Conservation (phyloP, 2,888 invertebrate species). For the Lasius fuliginosus region DNA sequence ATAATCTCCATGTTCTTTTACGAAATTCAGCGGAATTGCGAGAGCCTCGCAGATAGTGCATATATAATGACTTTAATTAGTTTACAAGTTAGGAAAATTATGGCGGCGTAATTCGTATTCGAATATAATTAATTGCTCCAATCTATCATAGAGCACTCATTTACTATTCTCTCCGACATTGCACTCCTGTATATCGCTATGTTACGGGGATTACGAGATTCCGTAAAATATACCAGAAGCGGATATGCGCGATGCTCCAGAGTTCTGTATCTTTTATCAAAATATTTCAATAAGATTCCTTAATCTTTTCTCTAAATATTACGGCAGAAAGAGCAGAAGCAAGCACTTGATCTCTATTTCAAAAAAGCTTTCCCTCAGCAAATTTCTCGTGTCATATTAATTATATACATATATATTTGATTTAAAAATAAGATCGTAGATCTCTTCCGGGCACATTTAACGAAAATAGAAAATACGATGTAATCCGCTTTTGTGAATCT, state of each 20-base stretch:
- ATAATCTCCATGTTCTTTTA: neutral
- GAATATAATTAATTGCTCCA: slow-evolving; percentile 30
- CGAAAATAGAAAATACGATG: neutral
- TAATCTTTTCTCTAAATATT: slow-evolving; percentile 13
- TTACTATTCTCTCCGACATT: slow-evolving; percentile 19
- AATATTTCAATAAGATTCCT: neutral
- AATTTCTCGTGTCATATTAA: neutral
- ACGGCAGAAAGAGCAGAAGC: neutral
- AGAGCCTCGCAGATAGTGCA: slow-evolving; percentile 20
- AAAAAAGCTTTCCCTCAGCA: neutral
- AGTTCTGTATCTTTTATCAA: neutral
- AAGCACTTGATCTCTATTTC: neutral
- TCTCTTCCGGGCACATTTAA: neutral
- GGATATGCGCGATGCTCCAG: neutral
- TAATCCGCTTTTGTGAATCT: neutral
- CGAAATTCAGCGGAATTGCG: neutral
- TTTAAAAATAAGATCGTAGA: neutral
- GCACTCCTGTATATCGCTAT: neutral
- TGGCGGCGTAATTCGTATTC: neutral
- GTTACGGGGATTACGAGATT: slow-evolving; percentile 17
- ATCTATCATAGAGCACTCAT: slow-evolving; percentile 23
- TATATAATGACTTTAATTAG: slow-evolving; percentile 28
- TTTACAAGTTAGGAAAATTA: slow-evolving; percentile 18
- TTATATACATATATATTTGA: neutral
- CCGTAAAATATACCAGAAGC: neutral